Conservation (phyloP, 2,888 invertebrate genomes). For the Suillia variegata region DNA sequence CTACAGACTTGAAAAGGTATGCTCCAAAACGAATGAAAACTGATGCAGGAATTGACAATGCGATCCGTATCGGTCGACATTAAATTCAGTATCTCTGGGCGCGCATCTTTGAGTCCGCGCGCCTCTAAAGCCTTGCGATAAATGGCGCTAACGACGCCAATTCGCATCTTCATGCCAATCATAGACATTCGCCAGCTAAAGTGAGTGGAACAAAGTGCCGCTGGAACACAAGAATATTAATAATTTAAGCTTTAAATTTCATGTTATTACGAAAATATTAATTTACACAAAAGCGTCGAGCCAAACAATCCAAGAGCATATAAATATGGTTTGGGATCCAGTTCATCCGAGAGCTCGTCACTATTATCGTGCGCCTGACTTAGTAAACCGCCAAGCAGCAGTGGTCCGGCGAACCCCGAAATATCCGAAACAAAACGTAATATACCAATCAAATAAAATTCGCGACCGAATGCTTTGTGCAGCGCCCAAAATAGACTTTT, state of each 20-base stretch:
- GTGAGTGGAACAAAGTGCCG: conserved; percentile 82
- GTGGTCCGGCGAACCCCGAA: conserved; percentile 85
- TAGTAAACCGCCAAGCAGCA: conserved; percentile 83
- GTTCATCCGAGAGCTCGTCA: conserved; percentile 72
- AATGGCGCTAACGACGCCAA: conserved; percentile 80
- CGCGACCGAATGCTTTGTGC: conserved; percentile 76
- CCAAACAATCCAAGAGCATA: conserved; percentile 72
- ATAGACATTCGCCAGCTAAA: conserved; percentile 87
- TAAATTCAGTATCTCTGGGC: conserved; percentile 92
- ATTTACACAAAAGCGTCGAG: conserved; percentile 72
- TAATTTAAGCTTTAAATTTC: conserved; percentile 13
- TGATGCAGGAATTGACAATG: conserved; percentile 93
- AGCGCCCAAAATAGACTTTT: conserved; percentile 70
- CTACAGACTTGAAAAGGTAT: conserved; percentile 68
- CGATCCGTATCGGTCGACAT: conserved; percentile 97
- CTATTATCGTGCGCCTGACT: conserved; percentile 63
- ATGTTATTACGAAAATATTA: neutral
- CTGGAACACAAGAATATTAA: conserved; percentile 58
- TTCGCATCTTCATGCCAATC: conserved; percentile 85
- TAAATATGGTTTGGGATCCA: conserved; percentile 68
- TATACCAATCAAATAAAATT: conserved; percentile 84
- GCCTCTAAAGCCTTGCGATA: conserved; percentile 68
- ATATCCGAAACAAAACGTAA: conserved; percentile 83
- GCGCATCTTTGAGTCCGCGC: conserved; percentile 60
- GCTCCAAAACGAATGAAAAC: conserved; percentile 97